Evolutionary conservation across 23 tunicate species (phyloP), one percentile per base, ranked within the genome.

Genomic region (Phallusia fumigata): DNA sequence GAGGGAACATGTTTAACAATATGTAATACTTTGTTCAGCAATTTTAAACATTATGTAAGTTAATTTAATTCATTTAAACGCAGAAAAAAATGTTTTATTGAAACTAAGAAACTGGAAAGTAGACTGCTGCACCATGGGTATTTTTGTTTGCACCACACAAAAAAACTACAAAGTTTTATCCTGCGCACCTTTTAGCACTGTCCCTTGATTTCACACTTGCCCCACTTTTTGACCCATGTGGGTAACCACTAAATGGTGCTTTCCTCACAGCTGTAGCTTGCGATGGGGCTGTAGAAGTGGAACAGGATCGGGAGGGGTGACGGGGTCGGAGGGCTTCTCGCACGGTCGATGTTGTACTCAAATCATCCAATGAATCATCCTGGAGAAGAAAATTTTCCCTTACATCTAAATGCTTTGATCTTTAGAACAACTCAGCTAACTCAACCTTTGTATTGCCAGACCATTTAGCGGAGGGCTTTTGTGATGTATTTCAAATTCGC

Each of bases 341-440:
- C 74, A 88, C 92, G 18, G 92, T 88, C 34, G 92, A 83, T 72
- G 87, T 88, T 32, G 92, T 88, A 80, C 92, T 88, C 33, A 88
- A 69, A 83, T 88, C 92, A 83, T 88, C 92, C 32, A 52, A 32
- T 18, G 87, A 69, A 31, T 83, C 87, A 64, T 82, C 91, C 79
- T 58, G 16, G 1, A 10, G 10, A 10, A 10, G 47, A 40, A 40
- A 40, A 3, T 3, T n/a, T n/a, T n/a, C n/a, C n/a, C n/a, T n/a
- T n/a, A n/a, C n/a, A n/a, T n/a, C n/a, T n/a, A n/a, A n/a, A n/a
- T n/a, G n/a, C n/a, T n/a, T n/a, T n/a, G n/a, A n/a, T n/a, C n/a
- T n/a, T n/a, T n/a, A n/a, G n/a, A n/a, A n/a, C n/a, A n/a, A n/a
- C n/a, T n/a, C n/a, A n/a, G n/a, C n/a, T n/a, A n/a, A n/a, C n/a